Base-by-base conservation (phyloP, 2,888 invertebrate genomes). In the Noctua pronuba region DNA sequence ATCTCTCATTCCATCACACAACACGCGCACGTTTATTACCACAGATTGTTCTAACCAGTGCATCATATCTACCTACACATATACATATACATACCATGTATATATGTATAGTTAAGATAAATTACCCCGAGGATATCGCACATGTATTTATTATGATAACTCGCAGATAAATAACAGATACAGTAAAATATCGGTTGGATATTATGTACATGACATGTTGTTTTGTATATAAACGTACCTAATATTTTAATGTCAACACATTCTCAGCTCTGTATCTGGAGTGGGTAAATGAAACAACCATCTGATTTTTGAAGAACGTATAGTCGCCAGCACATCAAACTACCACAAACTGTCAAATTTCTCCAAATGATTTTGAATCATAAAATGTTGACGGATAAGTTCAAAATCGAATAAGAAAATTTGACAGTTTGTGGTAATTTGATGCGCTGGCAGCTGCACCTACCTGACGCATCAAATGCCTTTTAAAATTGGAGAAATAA, bases 121-220 rank as follows among this genome's bases (percentile, higher is more conserved):
- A 79, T 79, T 71, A 79, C 52, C 68, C 70, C 24, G 73, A 58
- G 41, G 16, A 83, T 78, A 72, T 77, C 71, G 66, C 62, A 70
- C 72, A 72, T 71, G 52, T 83, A 74, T 83, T 83, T 84, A 84
- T 83, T 78, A 65, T 28, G 83, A 84, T 84, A 84, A 86, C 68
- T 62, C 16, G 72, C n/a, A 69, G 86, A 83, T 83, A 83, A 76
- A 86, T 77, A 68, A 60, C 60, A 72, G 77, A 86, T 82, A 83
- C 31, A 52, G 41, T 64, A 41, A 41, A 79, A 66, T 80, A 80
- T 72, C 55, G 77, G 31, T 46, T 18, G 1, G 38, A 77, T 58
- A 58, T 46, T 31, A 55, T 24, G 28, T 55, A 75, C 62, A n/a
- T 46, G n/a, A 49, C 52, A n/a, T 38, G 38, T 35, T 65, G 64